Evolutionary conservation across 2,888 invertebrate species (phyloP).

Genomic region (Rhodophaea formosa): DNA sequence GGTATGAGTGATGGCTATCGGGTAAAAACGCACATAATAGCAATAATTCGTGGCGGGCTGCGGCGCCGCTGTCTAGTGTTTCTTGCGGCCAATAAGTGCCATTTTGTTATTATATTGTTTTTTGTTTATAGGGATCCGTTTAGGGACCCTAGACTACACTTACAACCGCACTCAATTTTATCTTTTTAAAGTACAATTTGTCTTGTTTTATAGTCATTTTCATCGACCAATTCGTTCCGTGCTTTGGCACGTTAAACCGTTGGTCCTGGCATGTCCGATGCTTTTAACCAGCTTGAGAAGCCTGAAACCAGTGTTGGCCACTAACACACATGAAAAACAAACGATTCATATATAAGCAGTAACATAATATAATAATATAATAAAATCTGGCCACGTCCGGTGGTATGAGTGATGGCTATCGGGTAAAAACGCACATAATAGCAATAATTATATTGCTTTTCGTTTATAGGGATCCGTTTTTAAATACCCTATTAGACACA

Average conservation of each 20-base stretch:
- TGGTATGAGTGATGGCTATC: constrained; percentile 15
- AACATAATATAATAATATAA: no score
- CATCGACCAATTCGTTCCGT: no score
- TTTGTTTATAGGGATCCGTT: background rate
- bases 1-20: constrained; percentile 15
- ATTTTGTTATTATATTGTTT: constrained; percentile 14
- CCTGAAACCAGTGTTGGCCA: no score
- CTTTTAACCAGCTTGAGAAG: no score
- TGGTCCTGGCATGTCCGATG: no score
- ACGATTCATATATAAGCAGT: constrained; percentile 13
- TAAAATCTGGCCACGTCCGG: constrained; percentile 13
- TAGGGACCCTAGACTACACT: no score
- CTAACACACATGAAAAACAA: background rate
- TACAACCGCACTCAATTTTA: no score
- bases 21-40: constrained; percentile 15
- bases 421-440: constrained; percentile 15
- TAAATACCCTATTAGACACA: no score
- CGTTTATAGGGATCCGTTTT: background rate
- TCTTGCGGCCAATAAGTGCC: constrained; percentile 7
- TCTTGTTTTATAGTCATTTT: no score
- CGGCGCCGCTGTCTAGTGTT: constrained; percentile 11
- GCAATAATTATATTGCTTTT: constrained; percentile 15
- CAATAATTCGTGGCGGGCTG: constrained; percentile 12
- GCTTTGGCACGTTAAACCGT: no score
- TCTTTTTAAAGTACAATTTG: no score